These are phyloP conservation scores for Oreotrochilus melanogaster DNA, from an alignment of 2,113 vertebrate species.

Conservation along the genomic window DNA sequence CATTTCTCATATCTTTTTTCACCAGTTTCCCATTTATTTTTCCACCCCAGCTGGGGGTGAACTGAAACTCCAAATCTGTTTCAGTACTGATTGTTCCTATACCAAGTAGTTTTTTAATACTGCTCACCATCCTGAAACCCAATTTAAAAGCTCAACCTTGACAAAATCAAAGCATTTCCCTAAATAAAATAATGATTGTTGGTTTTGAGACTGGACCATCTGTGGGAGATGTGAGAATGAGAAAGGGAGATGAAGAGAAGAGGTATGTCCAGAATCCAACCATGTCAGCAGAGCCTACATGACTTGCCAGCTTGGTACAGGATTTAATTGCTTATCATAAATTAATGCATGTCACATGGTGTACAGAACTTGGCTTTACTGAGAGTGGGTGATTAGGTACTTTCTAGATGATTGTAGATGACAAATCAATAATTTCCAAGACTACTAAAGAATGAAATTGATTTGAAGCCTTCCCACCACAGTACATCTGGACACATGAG, in stretches of 20 bases:
- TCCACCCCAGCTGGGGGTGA: background rate
- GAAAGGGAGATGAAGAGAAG: background rate
- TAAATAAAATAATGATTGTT: background rate
- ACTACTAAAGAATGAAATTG: background rate
- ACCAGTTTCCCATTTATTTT: conserved; percentile 3
- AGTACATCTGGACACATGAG: background rate
- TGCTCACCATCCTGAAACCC: background rate
- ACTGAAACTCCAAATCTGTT: background rate
- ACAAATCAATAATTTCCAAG: background rate
- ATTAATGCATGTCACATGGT: background rate
- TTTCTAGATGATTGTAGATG: background rate
- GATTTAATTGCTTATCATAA: background rate
- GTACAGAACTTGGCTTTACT: background rate
- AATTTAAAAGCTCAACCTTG: background rate
- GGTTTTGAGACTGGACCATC: background rate
- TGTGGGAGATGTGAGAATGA: background rate
- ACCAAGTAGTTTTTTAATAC: background rate
- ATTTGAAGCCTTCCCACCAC: background rate
- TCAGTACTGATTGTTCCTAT: background rate
- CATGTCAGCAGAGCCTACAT: background rate
- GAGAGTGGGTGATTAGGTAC: background rate
- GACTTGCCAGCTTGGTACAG: background rate
- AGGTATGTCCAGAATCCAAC: background rate
- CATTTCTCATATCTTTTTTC: background rate
- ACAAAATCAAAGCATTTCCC: background rate